phyloP scores from a whole-genome alignment of 2,113 vertebrate species.

The Paedocypris sp. region DNA sequence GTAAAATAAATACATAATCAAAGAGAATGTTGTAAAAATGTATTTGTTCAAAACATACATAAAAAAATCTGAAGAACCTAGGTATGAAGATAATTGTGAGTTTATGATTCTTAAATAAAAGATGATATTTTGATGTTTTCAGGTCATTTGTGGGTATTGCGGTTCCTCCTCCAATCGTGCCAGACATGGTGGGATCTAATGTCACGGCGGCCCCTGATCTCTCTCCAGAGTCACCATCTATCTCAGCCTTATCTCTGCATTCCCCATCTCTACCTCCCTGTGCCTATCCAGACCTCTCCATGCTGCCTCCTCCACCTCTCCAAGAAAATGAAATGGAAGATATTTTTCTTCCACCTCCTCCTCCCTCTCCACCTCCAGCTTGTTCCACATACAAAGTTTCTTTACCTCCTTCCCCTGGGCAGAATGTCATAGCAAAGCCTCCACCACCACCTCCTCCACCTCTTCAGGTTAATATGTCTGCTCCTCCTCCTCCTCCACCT shows the following conservation, averaged over 20 bases:
- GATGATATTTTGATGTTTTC: background rate
- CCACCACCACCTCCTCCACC: slow-evolving; percentile 23
- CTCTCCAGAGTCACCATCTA: slow-evolving; percentile 28
- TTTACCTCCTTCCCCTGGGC: slow-evolving; percentile 15
- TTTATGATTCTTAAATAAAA: too few species aligned
- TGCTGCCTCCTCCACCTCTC: slow-evolving; percentile 25
- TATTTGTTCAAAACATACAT: too few species aligned
- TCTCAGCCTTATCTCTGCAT: background rate
- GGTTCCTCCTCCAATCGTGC: slow-evolving; percentile 57
- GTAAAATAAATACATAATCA: too few species aligned
- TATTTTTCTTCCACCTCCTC: slow-evolving; percentile 12
- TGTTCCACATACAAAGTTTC: background rate
- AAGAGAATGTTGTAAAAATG: too few species aligned
- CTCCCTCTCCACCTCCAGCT: slow-evolving; percentile 1
- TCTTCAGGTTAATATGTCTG: background rate
- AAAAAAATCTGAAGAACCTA: too few species aligned
- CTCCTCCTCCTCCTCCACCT: slow-evolving; percentile 19
- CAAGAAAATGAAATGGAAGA: slow-evolving; percentile 4
- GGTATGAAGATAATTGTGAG: too few species aligned
- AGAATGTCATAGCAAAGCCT: background rate
- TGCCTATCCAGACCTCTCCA: background rate
- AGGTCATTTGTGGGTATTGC: slow-evolving; percentile 55
- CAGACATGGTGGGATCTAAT: slow-evolving; percentile 28
- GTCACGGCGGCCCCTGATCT: slow-evolving; percentile 11
- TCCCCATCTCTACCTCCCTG: background rate